Evolutionary conservation across 2,113 vertebrate species (phyloP), one percentile per base, ranked within the genome.

Genomic region (Malurus elegans): DNA sequence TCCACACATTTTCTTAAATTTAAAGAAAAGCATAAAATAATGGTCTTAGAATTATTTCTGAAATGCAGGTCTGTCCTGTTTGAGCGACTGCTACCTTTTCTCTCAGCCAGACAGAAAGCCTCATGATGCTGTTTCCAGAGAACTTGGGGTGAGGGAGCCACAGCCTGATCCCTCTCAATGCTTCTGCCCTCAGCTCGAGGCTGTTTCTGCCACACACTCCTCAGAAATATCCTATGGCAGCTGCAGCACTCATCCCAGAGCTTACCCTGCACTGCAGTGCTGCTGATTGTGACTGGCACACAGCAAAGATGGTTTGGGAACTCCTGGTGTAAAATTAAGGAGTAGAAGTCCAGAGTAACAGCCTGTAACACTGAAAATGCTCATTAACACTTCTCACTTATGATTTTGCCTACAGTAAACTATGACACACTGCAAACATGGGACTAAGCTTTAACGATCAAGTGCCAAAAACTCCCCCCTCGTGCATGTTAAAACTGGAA

Each of bases 391-490:
- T 71, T 57, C 60, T 91, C 67, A 42, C 38, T 93, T 71, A 73
- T 15, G 20, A 56, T 95, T 94, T 93, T 95, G 54, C 69, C 92
- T 80, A 31, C 64, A 93, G 72, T 83, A 80, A 92, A 80, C 48
- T 78, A 62, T 50, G 72, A 64, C 51, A 88, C 42, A 47, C 60
- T 86, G 86, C 56, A 86, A 96, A 88, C 29, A 94, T 18, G 48
- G 51, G 50, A 95, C 74, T 76, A 78, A 67, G 60, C 74, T 79
- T 86, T 78, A 92, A 92, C 56, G 44, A 90, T 54, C 24, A 64
- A 91, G 31, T 81, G 72, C 76, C 75, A 91, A 60, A 86, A 67
- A 0, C 40, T 86, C 72, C 72, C 61, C 65, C 82, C 53, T 94
- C 24, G 34, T 0, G 0, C 44, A 32, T 74, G 69, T 60, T 84